phyloP scores from a whole-genome alignment of 2,113 vertebrate species.

The Bubalus kerabau region DNA sequence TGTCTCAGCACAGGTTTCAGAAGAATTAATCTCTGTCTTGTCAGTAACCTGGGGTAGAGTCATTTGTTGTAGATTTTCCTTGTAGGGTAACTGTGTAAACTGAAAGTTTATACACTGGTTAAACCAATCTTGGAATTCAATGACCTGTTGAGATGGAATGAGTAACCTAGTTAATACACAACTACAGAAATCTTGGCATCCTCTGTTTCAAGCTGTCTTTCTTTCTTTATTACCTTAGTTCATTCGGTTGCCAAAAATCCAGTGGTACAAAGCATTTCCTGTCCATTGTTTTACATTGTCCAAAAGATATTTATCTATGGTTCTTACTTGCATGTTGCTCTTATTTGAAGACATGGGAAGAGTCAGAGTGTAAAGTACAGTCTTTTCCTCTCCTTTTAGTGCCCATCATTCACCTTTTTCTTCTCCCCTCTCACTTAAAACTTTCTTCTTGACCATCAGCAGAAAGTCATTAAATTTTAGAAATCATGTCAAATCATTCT shows the following conservation, averaged over 20 bases:
- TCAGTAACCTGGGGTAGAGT: neutral
- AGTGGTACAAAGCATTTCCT: constrained; percentile 55
- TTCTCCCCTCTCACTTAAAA: neutral
- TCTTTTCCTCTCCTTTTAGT: neutral
- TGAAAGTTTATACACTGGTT: neutral
- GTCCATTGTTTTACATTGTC: constrained; percentile 35
- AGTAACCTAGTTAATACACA: constrained; percentile 44
- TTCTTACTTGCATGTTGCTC: constrained; percentile 37
- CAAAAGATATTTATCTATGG: constrained; percentile 36
- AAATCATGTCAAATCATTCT: neutral
- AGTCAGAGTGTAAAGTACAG: neutral
- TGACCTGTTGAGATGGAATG: constrained; percentile 26
- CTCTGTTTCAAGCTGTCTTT: neutral
- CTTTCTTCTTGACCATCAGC: neutral
- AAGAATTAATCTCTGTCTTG: constrained; percentile 24
- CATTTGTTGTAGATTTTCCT: neutral
- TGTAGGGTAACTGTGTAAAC: constrained; percentile 15
- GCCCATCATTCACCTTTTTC: neutral
- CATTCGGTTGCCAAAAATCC: constrained; percentile 2
- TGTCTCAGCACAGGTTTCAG: neutral
- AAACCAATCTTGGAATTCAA: neutral
- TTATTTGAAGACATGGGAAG: neutral
- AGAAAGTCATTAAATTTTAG: constrained; percentile 29
- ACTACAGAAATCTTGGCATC: constrained; percentile 11
- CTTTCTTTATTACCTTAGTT: neutral